These are phyloP conservation scores for Pseudococcus jackbeardsleyi DNA, from an alignment of 2,888 invertebrate species.

Conservation along the genomic window DNA sequence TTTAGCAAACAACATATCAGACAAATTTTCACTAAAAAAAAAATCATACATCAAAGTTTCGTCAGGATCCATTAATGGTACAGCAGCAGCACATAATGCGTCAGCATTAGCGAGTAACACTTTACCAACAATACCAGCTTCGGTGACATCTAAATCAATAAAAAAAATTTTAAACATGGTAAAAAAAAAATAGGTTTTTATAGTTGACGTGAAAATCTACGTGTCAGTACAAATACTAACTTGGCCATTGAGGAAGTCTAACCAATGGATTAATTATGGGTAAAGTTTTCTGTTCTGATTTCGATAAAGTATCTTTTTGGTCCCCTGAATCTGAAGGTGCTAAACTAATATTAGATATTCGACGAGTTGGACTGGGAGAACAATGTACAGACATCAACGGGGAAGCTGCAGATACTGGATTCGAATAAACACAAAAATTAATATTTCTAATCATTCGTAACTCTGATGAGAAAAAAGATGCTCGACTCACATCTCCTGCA, in stretches of 20 bases:
- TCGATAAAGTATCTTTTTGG: constrained; percentile 74
- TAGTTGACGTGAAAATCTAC: not conserved
- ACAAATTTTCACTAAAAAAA: not conserved
- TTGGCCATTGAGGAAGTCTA: constrained; percentile 88
- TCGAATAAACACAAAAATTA: not conserved
- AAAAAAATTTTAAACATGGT: not conserved
- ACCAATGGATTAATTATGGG: constrained; percentile 93
- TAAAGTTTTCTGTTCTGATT: constrained; percentile 74
- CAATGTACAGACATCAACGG: constrained; percentile 73
- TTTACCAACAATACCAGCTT: constrained; percentile 92
- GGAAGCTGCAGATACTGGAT: constrained; percentile 71
- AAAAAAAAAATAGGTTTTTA: constrained; percentile 53
- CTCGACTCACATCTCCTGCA: constrained; percentile 60
- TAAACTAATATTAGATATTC: constrained; percentile 92
- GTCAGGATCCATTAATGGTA: constrained; percentile 93
- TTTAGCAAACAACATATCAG: not conserved
- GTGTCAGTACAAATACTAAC: constrained; percentile 71
- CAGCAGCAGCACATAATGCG: constrained; percentile 95
- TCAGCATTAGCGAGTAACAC: constrained; percentile 96
- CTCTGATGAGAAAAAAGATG: not conserved
- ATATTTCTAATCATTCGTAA: not conserved
- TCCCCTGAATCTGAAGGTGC: constrained; percentile 74
- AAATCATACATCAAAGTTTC: constrained; percentile 78
- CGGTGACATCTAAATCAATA: constrained; percentile 74
- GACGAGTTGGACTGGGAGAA: constrained; percentile 86